Percentiles rank a stretch among this genome's conserved stretches.
phyloP scores from a whole-genome alignment of 2,113 vertebrate genomes.

The Tragelaphus buxtoni region DNA sequence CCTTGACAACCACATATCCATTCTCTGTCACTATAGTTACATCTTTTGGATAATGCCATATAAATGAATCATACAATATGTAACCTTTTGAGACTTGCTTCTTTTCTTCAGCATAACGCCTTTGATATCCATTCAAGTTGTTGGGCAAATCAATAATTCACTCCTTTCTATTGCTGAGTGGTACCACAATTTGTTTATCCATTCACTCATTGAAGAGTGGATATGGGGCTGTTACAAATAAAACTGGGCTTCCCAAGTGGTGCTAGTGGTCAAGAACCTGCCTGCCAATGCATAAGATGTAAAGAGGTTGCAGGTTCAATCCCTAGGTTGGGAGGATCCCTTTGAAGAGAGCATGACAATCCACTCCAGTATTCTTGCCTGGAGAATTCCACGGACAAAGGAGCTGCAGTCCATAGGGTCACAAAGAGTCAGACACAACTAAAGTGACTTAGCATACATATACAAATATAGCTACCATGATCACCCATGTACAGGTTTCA shows the following conservation, averaged over 20 bases:
- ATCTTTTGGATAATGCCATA: slow-evolving; percentile 18
- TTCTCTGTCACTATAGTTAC: background rate
- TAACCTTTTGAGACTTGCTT: background rate
- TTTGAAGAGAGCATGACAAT: background rate
- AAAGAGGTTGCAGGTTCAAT: background rate
- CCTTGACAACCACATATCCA: background rate
- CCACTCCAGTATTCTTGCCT: background rate
- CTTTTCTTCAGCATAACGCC: background rate
- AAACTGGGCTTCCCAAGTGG: background rate
- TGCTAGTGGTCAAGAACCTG: background rate
- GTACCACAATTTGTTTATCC: slow-evolving; percentile 21
- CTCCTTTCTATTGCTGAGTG: background rate
- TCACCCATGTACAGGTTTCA: background rate
- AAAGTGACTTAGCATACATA: background rate
- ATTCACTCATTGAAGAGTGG: background rate
- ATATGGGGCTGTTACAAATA: slow-evolving; percentile 20
- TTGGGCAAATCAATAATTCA: slow-evolving; percentile 9
- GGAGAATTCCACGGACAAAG: background rate
- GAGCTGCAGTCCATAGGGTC: background rate
- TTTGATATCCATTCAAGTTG: slow-evolving; percentile 26
- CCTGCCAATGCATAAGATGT: background rate
- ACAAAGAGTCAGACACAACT: background rate
- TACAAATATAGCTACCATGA: slow-evolving; percentile 20
- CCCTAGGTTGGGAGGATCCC: background rate
- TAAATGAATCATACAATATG: background rate